phyloP scores from a whole-genome alignment of 2,113 vertebrate species.

The Etia nguti region DNA sequence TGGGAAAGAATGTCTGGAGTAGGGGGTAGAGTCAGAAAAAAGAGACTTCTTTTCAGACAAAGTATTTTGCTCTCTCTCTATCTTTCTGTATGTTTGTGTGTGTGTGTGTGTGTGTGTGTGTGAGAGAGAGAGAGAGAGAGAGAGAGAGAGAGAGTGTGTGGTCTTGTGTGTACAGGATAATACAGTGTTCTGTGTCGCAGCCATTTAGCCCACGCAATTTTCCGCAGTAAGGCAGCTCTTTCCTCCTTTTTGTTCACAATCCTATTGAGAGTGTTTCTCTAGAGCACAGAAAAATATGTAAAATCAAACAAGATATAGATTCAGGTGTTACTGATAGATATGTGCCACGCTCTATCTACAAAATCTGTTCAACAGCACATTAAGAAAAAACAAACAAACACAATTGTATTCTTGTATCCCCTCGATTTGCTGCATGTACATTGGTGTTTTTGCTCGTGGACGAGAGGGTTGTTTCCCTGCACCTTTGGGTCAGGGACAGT shows the following conservation, averaged over 20 bases:
- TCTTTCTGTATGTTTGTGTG: neutral
- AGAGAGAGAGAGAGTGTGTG: neutral
- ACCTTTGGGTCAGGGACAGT: neutral
- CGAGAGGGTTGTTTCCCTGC: neutral
- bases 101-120: neutral
- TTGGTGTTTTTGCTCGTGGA: neutral
- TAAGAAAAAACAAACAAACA: neutral
- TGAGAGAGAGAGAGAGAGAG: neutral
- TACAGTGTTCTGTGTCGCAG: slow-evolving; percentile 22
- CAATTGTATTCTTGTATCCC: neutral
- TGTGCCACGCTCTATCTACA: neutral
- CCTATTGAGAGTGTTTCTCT: neutral
- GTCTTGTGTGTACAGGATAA: neutral
- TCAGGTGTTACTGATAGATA: neutral
- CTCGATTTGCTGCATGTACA: neutral
- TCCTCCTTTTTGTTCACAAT: neutral
- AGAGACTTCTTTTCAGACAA: slow-evolving; percentile 46
- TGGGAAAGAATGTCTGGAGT: slow-evolving; percentile 57
- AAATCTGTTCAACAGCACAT: neutral
- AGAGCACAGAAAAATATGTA: neutral
- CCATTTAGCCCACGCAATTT: slow-evolving; percentile 27
- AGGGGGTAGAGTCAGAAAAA: slow-evolving; percentile 39
- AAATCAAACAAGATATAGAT: neutral
- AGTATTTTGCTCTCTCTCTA: slow-evolving; percentile 6
- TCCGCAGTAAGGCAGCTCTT: neutral